Percentiles rank a stretch among this genome's conserved stretches.
These are phyloP conservation scores for Prostheceraeus crozeri DNA, from an alignment of 2,888 invertebrate species.

Conservation along the genomic window DNA sequence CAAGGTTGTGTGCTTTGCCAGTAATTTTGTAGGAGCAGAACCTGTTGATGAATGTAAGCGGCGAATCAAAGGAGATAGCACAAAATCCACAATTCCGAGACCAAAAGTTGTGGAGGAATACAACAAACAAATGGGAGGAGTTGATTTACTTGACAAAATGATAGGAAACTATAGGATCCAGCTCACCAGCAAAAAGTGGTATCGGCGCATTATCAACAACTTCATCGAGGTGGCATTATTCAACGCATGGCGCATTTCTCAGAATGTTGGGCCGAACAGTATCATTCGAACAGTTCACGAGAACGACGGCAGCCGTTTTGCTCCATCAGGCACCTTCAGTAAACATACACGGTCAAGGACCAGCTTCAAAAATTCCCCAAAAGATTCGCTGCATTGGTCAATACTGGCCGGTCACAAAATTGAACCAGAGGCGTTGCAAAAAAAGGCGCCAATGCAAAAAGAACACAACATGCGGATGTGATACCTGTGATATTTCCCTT, in stretches of 20 bases:
- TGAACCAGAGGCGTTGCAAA: not conserved
- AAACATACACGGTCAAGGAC: not conserved
- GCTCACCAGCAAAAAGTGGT: slow-evolving; percentile 15
- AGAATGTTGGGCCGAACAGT: slow-evolving; percentile 8
- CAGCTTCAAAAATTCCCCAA: not conserved
- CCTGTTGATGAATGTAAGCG: slow-evolving; percentile 3
- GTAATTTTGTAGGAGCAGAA: not conserved
- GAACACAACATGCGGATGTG: slow-evolving; percentile 25
- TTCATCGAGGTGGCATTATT: slow-evolving; percentile 14
- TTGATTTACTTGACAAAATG: slow-evolving; percentile 25
- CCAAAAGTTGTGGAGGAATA: slow-evolving; percentile 16
- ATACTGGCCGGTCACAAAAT: slow-evolving; percentile 7
- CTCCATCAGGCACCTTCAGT: not conserved
- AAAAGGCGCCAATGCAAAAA: slow-evolving; percentile 9
- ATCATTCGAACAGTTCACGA: slow-evolving; percentile 1
- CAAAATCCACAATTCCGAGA: slow-evolving; percentile 2
- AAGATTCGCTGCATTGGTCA: not conserved
- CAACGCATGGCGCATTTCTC: slow-evolving; percentile 7
- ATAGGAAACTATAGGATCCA: slow-evolving; percentile 4
- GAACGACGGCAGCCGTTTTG: slow-evolving; percentile 8
- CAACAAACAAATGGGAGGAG: slow-evolving; percentile 5
- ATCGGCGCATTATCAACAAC: slow-evolving; percentile 10
- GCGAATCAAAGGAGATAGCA: not conserved
- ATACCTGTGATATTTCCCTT: slow-evolving; percentile 2
- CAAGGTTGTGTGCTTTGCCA: no score